Conservation (phyloP, 2,113 vertebrate species). For the Anoura caudifer region DNA sequence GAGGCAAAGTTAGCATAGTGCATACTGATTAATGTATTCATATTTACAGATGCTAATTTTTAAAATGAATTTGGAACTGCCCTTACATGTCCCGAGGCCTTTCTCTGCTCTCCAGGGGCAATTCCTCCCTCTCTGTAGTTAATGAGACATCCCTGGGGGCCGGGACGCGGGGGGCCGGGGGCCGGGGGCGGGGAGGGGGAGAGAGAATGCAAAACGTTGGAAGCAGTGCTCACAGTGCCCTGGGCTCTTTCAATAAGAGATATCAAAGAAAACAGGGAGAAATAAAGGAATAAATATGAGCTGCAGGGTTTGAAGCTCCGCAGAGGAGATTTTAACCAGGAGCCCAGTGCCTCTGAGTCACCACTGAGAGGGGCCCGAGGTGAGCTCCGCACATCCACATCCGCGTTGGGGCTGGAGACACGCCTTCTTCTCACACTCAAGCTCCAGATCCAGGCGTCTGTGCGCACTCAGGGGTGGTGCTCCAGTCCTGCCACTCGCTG, state of each 20-base stretch:
- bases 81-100: not conserved
- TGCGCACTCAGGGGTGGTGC: conserved; percentile 64
- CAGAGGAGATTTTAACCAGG: not conserved
- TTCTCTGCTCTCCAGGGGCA: not conserved
- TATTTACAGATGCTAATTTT: not conserved
- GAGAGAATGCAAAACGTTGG: accelerated
- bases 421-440: conserved; percentile 68
- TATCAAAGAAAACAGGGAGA: not conserved
- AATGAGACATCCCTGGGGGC: accelerated
- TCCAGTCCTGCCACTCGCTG: not conserved
- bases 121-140: accelerated
- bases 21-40: not conserved
- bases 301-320: not conserved
- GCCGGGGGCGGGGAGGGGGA: too few species aligned
- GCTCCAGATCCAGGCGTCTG: conserved; percentile 24
- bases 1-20: not conserved
- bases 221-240: not conserved
- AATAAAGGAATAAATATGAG: not conserved
- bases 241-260: not conserved
- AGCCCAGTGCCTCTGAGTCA: conserved; percentile 62
- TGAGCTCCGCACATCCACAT: conserved; percentile 69
- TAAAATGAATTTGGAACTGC: not conserved
- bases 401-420: conserved; percentile 62
- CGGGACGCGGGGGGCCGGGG: too few species aligned
- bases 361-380: conserved; percentile 47